Conservation (phyloP, 1,140 invertebrate species). For the Bombus haemorrhoidalis region DNA sequence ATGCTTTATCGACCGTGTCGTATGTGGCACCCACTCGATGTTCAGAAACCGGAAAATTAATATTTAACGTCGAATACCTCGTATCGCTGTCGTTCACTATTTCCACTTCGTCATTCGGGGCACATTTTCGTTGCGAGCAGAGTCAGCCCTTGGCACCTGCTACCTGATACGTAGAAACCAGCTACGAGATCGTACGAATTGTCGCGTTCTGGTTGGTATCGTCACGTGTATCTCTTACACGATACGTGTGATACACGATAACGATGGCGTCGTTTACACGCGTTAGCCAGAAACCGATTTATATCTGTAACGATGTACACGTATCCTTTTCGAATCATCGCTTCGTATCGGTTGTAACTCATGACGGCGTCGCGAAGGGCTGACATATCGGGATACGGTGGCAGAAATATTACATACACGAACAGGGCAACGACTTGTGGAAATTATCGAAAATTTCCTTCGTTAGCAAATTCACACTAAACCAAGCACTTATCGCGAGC, state of each 20-base stretch:
- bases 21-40: conserved; percentile 8
- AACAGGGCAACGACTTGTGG: no score
- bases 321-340: neutral
- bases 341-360: neutral
- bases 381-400: neutral
- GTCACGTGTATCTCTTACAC: neutral
- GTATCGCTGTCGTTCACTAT: conserved; percentile 27
- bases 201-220: neutral
- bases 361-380: neutral
- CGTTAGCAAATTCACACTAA: neutral
- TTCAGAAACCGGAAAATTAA: conserved; percentile 72
- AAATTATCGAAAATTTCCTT: neutral
- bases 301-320: neutral
- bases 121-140: conserved; percentile 25
- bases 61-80: conserved; percentile 50
- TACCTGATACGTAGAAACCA: neutral
- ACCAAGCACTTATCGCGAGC: neutral
- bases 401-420: neutral
- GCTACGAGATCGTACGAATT: neutral
- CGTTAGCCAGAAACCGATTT: neutral
- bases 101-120: conserved; percentile 34
- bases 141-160: neutral
- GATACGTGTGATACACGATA: neutral
- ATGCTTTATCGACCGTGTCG: conserved; percentile 61
- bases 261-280: neutral